Percentiles rank a stretch among this genome's conserved stretches.
Evolutionary conservation across 2,888 invertebrate genomes (phyloP).

Genomic region (Agrilus cyanescens): DNA sequence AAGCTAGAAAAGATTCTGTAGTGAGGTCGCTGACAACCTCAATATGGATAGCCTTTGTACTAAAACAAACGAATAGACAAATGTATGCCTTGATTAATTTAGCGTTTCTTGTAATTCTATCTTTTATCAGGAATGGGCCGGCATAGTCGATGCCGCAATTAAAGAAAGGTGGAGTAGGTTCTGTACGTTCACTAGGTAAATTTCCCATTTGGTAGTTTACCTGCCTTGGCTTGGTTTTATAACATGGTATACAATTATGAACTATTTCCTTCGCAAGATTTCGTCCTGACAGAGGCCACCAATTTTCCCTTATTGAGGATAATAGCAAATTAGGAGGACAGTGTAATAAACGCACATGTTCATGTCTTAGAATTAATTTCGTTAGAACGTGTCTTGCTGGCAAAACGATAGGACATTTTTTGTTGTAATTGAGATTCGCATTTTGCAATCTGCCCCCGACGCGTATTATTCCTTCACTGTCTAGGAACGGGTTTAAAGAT

Average conservation of each 20-base stretch:
- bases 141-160: constrained; percentile 14
- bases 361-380: constrained; percentile 2
- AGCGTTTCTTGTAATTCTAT: constrained; percentile 7
- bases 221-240: constrained; percentile 5
- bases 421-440: constrained; percentile 3
- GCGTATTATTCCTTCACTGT: constrained; percentile 2
- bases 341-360: constrained; percentile 5
- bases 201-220: constrained; percentile 13
- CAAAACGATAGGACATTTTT: constrained; percentile 4
- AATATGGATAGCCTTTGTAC: constrained; percentile 14
- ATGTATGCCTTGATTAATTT: constrained; percentile 12
- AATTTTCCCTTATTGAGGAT: constrained; percentile 4
- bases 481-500: constrained; percentile 2
- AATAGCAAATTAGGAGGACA: constrained; percentile 5
- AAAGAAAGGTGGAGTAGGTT: constrained; percentile 9
- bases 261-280: constrained; percentile 10
- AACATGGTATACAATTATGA: constrained; percentile 13
- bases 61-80: constrained; percentile 16
- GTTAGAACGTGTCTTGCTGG: constrained; percentile 5
- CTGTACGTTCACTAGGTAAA: not conserved
- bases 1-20: constrained; percentile 12
- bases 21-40: constrained; percentile 14
- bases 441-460: constrained; percentile 5
- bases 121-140: constrained; percentile 14
- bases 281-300: constrained; percentile 17